Conservation (phyloP, 30 jellyfish, hydroid and myxozoan genomes). For the Turritopsis rubra region DNA sequence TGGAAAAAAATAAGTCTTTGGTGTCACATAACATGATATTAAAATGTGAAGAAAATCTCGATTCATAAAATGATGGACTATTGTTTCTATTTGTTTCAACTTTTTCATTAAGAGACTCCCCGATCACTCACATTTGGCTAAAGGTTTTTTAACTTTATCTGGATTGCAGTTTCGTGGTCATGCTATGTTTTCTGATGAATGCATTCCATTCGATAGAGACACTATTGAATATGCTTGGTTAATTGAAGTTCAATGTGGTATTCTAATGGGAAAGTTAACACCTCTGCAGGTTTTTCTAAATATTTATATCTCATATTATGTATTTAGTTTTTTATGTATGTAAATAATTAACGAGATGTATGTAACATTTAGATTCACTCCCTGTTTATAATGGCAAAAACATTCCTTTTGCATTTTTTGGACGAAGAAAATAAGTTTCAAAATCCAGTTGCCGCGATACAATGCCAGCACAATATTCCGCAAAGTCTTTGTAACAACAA, state of each 20-base stretch:
- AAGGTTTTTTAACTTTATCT: slow-evolving; percentile 68
- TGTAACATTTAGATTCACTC: slow-evolving; percentile 47
- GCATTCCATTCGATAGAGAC: slow-evolving; percentile 62
- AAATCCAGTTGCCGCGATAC: slow-evolving; percentile 37
- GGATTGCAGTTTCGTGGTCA: slow-evolving; percentile 97
- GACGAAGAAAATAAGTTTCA: slow-evolving; percentile 70
- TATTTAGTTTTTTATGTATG: no score
- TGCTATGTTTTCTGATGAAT: slow-evolving; percentile 93
- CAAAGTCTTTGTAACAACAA: slow-evolving; percentile 43
- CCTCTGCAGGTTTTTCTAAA: slow-evolving; percentile 30
- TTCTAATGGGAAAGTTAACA: slow-evolving; percentile 49
- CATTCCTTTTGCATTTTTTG: slow-evolving; percentile 48
- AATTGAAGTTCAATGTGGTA: slow-evolving; percentile 83
- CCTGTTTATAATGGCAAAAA: slow-evolving; percentile 64
- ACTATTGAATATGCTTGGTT: slow-evolving; percentile 92
- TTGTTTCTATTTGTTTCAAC: no score
- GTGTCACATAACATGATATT: no score
- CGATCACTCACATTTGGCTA: slow-evolving; percentile 66
- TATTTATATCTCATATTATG: no score
- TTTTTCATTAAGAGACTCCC: slow-evolving; percentile 63
- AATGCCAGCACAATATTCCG: slow-evolving; percentile 59
- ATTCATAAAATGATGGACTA: no score
- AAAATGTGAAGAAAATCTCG: no score
- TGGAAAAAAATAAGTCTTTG: no score
- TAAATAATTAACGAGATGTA: background rate